phyloP scores from a whole-genome alignment of 2,797 vertebrate species.

The Carcharodon carcharias region DNA sequence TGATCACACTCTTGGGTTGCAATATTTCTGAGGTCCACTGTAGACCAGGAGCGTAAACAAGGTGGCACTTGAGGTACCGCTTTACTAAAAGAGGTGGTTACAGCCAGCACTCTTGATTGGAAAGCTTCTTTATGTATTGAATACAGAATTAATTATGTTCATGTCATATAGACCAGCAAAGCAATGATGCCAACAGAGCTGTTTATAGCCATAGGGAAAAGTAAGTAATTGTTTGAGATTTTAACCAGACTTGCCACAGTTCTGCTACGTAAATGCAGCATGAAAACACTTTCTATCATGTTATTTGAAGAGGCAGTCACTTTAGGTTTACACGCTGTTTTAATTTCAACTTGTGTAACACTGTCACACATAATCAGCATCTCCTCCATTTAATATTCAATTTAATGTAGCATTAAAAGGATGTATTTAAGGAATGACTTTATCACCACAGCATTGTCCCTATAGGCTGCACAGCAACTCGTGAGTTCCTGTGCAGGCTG shows the following conservation, averaged over 20 bases:
- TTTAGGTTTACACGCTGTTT: background rate
- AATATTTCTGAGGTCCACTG: background rate
- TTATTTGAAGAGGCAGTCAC: background rate
- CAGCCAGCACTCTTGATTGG: background rate
- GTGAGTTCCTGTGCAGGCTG: background rate
- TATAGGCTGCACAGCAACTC: background rate
- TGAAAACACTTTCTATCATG: no score
- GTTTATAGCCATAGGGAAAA: background rate
- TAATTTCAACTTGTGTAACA: background rate
- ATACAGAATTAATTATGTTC: background rate
- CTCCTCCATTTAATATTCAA: background rate
- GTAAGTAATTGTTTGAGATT: background rate
- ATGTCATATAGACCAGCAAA: background rate
- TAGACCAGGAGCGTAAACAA: background rate
- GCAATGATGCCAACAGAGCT: background rate
- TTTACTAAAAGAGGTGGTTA: background rate
- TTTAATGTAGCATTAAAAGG: background rate
- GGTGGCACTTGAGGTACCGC: background rate
- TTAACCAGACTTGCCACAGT: background rate
- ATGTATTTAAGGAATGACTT: background rate
- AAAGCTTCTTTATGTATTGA: background rate
- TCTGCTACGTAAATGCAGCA: background rate
- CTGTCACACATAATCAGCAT: background rate
- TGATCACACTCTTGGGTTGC: background rate
- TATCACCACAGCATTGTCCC: background rate